phyloP scores from a whole-genome alignment of 2,113 vertebrate species.

The Bambusicola thoracicus region DNA sequence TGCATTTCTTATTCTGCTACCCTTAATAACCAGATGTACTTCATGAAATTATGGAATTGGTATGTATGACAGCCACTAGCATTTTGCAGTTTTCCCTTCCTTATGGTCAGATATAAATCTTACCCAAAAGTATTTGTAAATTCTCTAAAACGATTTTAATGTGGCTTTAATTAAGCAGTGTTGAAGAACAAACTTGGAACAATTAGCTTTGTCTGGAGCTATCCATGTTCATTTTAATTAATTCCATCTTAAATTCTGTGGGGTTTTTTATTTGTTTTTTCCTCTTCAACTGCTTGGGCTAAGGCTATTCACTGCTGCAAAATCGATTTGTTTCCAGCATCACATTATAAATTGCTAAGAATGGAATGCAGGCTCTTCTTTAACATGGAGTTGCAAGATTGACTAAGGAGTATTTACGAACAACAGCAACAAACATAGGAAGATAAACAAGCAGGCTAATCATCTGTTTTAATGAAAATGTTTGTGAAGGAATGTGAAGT shows the following conservation, averaged over 20 bases:
- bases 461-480: not conserved
- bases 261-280: not conserved
- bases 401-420: not conserved
- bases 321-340: not conserved
- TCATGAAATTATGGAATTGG: not conserved
- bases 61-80: fast-evolving
- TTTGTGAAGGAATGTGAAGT: not conserved
- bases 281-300: not conserved
- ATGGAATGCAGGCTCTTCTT: not conserved
- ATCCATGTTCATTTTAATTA: not conserved
- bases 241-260: not conserved
- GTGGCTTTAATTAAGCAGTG: not conserved
- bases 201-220: not conserved
- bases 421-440: fast-evolving
- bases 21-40: not conserved
- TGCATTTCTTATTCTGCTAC: not conserved
- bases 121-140: not conserved
- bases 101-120: not conserved
- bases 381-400: not conserved
- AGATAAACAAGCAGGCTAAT: not conserved
- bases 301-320: constrained; percentile 20
- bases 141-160: not conserved
- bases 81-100: not conserved
- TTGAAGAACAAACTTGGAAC: fast-evolving
- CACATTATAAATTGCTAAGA: not conserved